Percentiles rank a stretch among this genome's conserved stretches.
phyloP scores from a whole-genome alignment of 92 coral and sea anemone species.

The Epizoanthus rinbou region DNA sequence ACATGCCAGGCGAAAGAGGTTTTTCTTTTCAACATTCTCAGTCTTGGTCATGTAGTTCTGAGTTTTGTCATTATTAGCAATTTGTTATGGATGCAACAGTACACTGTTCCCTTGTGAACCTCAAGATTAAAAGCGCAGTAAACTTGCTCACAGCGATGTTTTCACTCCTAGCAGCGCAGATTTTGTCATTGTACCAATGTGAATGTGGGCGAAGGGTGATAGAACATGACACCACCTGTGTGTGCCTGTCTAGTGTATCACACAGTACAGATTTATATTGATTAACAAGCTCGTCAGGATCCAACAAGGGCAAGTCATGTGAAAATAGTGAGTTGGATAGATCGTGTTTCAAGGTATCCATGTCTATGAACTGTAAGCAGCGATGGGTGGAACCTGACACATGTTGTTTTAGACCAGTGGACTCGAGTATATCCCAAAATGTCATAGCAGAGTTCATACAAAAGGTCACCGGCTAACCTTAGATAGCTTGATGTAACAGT shows the following conservation, averaged over 20 bases:
- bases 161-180: slow-evolving; percentile 45
- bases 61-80: slow-evolving; percentile 43
- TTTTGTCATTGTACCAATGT: slow-evolving; percentile 45
- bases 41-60: slow-evolving; percentile 36
- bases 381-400: slow-evolving; percentile 7
- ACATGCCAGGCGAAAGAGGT: slow-evolving; percentile 46
- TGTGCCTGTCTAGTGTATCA: slow-evolving; percentile 44
- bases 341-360: slow-evolving; percentile 36
- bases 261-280: slow-evolving; percentile 50
- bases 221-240: slow-evolving; percentile 44
- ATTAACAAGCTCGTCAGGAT: slow-evolving; percentile 39
- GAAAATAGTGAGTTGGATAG: slow-evolving; percentile 17
- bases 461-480: too few relatives aligned
- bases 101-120: slow-evolving; percentile 50
- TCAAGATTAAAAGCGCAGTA: slow-evolving; percentile 46
- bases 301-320: not conserved
- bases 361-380: slow-evolving; percentile 40
- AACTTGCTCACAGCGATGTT: slow-evolving; percentile 37
- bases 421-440: not conserved
- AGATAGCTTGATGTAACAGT: too few relatives aligned
- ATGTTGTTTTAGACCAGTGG: too few relatives aligned
- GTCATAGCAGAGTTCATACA: not conserved
- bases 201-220: slow-evolving; percentile 52
- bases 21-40: slow-evolving; percentile 29
- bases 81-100: slow-evolving; percentile 16